Conservation (phyloP, 37 sponge, comb jelly and placozoan species). For the Bolinopsis microptera region DNA sequence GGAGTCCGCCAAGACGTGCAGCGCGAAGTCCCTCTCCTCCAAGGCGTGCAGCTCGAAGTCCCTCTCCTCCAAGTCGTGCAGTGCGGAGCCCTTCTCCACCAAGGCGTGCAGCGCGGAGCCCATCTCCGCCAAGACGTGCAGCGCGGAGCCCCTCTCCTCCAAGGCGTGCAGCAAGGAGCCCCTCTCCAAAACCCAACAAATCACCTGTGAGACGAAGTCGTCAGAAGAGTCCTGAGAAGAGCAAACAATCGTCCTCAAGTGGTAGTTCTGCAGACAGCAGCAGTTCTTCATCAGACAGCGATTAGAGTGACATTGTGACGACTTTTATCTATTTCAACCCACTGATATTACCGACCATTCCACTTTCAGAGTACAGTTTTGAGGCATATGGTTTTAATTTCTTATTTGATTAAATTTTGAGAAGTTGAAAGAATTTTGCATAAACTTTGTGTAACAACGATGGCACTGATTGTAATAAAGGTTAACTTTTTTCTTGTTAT, state of each 20-base stretch:
- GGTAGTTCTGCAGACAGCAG: slow-evolving; percentile 33
- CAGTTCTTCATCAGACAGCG: slow-evolving; percentile 23
- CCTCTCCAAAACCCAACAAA: background rate
- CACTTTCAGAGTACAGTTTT: too few relatives aligned
- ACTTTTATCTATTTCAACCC: too few relatives aligned
- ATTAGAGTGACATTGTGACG: background rate
- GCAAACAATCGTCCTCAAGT: background rate
- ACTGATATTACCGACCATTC: too few relatives aligned
- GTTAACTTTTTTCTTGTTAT: too few relatives aligned
- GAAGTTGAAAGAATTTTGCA: too few relatives aligned
- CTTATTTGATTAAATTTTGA: too few relatives aligned
- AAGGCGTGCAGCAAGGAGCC: background rate
- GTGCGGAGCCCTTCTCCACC: background rate
- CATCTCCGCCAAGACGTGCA: background rate
- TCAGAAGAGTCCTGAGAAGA: background rate
- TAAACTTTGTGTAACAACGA: too few relatives aligned
- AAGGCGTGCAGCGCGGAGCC: background rate
- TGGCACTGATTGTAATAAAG: too few relatives aligned
- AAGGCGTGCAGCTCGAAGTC: background rate
- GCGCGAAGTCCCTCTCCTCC: background rate
- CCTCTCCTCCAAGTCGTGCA: background rate
- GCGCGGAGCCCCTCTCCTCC: background rate
- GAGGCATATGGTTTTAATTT: too few relatives aligned
- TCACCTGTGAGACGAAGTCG: background rate
- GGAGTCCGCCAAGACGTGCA: background rate